These are phyloP conservation scores for Garrulus glandarius DNA, from an alignment of 2,797 vertebrate species.

Conservation along the genomic window DNA sequence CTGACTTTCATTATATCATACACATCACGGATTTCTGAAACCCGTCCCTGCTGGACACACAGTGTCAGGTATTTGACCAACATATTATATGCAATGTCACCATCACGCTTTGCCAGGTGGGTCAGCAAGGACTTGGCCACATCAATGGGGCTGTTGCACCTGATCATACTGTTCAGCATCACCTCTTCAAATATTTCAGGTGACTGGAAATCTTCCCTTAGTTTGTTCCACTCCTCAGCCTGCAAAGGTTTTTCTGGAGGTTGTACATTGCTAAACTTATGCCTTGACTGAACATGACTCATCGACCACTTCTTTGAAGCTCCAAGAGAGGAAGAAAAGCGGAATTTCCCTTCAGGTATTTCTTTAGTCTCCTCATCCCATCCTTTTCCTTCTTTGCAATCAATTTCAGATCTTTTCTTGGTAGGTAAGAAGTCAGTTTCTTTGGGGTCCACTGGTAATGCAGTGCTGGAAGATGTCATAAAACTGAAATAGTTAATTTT, in stretches of 20 bases:
- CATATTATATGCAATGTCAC: conserved; percentile 82
- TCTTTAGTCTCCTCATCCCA: neutral
- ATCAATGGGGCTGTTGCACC: conserved; percentile 68
- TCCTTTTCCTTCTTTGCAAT: neutral
- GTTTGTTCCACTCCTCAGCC: conserved; percentile 80
- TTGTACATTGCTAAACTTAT: conserved; percentile 23
- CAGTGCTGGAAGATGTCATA: neutral
- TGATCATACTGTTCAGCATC: conserved; percentile 77
- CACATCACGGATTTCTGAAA: conserved; percentile 82
- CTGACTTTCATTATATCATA: conserved; percentile 86
- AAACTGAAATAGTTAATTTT: conserved; percentile 41
- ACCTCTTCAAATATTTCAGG: conserved; percentile 75
- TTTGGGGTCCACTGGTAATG: conserved; percentile 28
- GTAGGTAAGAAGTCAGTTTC: neutral
- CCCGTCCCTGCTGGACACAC: conserved; percentile 80
- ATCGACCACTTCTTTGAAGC: conserved; percentile 77
- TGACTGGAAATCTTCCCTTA: conserved; percentile 69
- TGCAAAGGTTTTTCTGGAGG: conserved; percentile 78
- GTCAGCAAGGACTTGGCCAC: conserved; percentile 90
- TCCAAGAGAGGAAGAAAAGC: conserved; percentile 81
- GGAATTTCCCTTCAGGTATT: neutral
- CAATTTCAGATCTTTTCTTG: neutral
- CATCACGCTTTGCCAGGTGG: conserved; percentile 79
- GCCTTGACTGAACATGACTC: neutral
- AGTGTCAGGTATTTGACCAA: conserved; percentile 85